A percentile compares a stretch with the other conserved stretches of the same genome.
phyloP scores from a whole-genome alignment of 1,140 invertebrate species.

The Drosophila burlai region DNA sequence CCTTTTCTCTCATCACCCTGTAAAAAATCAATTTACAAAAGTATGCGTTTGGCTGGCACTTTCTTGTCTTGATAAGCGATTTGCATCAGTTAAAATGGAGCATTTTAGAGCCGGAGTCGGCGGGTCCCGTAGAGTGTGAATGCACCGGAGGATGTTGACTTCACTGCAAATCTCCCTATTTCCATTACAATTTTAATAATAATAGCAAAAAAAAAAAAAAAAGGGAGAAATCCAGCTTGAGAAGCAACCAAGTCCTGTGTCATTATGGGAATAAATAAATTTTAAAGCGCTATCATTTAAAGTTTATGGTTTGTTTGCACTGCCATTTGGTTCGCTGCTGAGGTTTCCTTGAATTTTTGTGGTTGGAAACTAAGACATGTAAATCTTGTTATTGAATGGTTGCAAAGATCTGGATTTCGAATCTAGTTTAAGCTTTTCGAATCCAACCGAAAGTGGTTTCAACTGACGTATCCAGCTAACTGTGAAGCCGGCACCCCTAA shows the following conservation, averaged over 20 bases:
- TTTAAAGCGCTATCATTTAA: background rate
- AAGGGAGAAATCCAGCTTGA: background rate
- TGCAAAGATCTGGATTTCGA: slow-evolving; percentile 36
- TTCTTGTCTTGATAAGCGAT: slow-evolving; percentile 76
- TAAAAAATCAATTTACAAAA: slow-evolving; percentile 21
- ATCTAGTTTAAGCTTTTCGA: slow-evolving; percentile 69
- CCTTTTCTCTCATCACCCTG: slow-evolving; percentile 32
- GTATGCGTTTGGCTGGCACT: slow-evolving; percentile 53
- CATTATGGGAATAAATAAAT: background rate
- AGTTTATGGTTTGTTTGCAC: slow-evolving; percentile 42
- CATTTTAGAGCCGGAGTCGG: slow-evolving; percentile 65
- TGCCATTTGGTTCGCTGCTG: slow-evolving; percentile 34
- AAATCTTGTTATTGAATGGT: slow-evolving; percentile 36
- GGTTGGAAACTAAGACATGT: slow-evolving; percentile 47
- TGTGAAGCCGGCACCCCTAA: slow-evolving; percentile 54
- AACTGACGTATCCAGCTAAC: slow-evolving; percentile 65
- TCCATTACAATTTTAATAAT: slow-evolving; percentile 53
- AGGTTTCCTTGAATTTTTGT: slow-evolving; percentile 58
- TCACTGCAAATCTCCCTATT: slow-evolving; percentile 2
- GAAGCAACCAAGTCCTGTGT: background rate
- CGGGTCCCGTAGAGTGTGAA: slow-evolving; percentile 51
- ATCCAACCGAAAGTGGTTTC: slow-evolving; percentile 78
- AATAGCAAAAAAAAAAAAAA: slow-evolving; percentile 45
- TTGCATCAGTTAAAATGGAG: slow-evolving; percentile 78
- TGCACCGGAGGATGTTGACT: slow-evolving; percentile 78